Conservation (phyloP, 2,888 invertebrate species). For the Biston betularia region DNA sequence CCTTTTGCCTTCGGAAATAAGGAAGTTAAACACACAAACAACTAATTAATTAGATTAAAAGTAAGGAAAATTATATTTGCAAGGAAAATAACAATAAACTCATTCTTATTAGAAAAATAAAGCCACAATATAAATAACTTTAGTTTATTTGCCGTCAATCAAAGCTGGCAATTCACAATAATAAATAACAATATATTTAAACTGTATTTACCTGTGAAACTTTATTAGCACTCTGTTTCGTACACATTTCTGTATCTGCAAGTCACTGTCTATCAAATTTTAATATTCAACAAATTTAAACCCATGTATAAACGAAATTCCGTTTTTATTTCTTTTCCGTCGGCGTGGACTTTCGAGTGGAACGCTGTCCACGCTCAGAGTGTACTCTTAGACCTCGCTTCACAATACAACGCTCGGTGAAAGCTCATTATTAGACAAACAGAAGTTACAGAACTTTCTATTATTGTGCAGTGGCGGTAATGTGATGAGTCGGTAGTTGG, state of each 20-base stretch:
- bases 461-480: not conserved
- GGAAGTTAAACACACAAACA: conserved; percentile 1
- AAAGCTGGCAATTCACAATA: not conserved
- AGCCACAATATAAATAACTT: no score
- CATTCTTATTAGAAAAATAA: not conserved
- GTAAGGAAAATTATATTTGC: not conserved
- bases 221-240: conserved; percentile 2
- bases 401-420: conserved; percentile 8
- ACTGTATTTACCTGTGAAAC: not conserved
- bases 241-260: conserved; percentile 7
- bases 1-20: not conserved
- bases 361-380: not conserved
- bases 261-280: conserved; percentile 5
- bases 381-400: not conserved
- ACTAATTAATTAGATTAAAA: not conserved
- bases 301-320: not conserved
- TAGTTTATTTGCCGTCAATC: not conserved
- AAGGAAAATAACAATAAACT: not conserved
- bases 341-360: conserved; percentile 1
- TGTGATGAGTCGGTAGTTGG: not conserved
- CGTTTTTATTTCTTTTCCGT: conserved; percentile 2
- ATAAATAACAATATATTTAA: no score
- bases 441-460: conserved; percentile 16
- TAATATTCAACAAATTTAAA: conserved; percentile 2
- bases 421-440: conserved; percentile 17